phyloP scores from a whole-genome alignment of 2,797 vertebrate species.

The Sciurus carolinensis region DNA sequence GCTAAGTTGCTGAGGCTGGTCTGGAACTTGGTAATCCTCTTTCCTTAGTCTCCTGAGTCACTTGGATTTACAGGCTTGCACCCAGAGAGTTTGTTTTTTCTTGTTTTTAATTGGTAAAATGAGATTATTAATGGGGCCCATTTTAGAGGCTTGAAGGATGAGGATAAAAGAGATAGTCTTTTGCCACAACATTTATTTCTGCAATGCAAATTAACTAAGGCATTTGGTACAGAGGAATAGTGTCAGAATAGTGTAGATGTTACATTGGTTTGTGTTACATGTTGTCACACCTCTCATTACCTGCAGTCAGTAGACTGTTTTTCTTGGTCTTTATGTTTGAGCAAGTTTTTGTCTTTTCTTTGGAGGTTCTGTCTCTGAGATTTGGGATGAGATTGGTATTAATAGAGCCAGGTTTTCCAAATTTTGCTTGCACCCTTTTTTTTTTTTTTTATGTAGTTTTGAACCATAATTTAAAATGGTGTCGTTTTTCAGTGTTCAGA shows the following conservation, averaged over 20 bases:
- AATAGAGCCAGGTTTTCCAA: conserved; percentile 8
- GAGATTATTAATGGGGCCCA: conserved; percentile 25
- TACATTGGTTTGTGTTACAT: conserved; percentile 23
- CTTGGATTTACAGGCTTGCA: too few species aligned
- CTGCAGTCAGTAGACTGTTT: conserved; percentile 50
- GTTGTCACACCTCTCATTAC: background rate
- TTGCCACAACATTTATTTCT: conserved; percentile 47
- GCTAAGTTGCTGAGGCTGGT: too few species aligned
- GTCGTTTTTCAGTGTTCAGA: conserved; percentile 31
- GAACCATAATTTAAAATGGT: conserved; percentile 58
- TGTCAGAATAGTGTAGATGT: conserved; percentile 7
- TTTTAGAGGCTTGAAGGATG: conserved; percentile 32
- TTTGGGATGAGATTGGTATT: conserved; percentile 44
- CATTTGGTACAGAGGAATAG: background rate
- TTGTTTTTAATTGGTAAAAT: conserved; percentile 66
- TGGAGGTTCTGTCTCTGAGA: conserved; percentile 8
- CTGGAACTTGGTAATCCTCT: too few species aligned
- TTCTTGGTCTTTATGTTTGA: conserved; percentile 60
- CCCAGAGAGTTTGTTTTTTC: background rate
- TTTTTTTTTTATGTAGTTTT: conserved; percentile 3
- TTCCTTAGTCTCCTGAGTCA: too few species aligned
- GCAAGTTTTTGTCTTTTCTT: conserved; percentile 66
- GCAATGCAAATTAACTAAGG: conserved; percentile 52
- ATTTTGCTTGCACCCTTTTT: conserved; percentile 45
- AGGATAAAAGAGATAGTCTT: conserved; percentile 40